A percentile compares a stretch with the other conserved stretches of the same genome.
Evolutionary conservation across 2,888 invertebrate species (phyloP).

Genomic region (Melanostoma scalare): DNA sequence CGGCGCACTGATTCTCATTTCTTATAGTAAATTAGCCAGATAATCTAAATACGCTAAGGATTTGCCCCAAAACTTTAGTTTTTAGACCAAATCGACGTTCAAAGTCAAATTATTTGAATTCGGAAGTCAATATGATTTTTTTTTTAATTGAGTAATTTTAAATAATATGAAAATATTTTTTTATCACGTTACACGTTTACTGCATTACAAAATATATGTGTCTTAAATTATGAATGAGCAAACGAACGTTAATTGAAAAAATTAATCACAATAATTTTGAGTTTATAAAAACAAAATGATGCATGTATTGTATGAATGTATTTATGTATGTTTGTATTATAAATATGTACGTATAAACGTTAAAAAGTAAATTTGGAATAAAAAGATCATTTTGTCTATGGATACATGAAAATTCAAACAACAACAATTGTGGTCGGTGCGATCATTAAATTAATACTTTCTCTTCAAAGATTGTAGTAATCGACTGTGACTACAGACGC

Average conservation of each 20-base stretch:
- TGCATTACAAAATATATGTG: not conserved
- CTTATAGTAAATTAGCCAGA: no score
- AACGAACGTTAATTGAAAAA: no score
- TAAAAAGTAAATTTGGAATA: conserved; percentile 35
- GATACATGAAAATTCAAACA: conserved; percentile 20
- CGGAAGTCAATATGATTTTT: no score
- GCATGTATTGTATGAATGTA: no score
- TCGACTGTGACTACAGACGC: no score
- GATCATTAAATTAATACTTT: conserved; percentile 4
- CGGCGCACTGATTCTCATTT: no score
- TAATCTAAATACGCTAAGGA: no score
- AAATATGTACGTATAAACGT: not conserved
- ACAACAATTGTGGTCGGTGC: conserved; percentile 27
- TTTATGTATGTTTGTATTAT: not conserved
- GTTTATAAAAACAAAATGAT: conserved; percentile 33
- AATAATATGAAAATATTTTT: conserved; percentile 61
- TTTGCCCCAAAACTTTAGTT: no score
- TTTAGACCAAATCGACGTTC: no score
- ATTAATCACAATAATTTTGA: no score
- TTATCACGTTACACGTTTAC: conserved; percentile 43
- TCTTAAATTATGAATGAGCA: conserved; percentile 18
- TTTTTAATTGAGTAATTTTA: conserved; percentile 23
- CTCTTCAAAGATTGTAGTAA: conserved; percentile 79
- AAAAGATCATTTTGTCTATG: conserved; percentile 44
- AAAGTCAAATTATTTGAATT: no score